A percentile compares a stretch with the other conserved stretches of the same genome.
Conservation (phyloP, 2,797 vertebrate species). For the Rhynchonycteris naso region DNA sequence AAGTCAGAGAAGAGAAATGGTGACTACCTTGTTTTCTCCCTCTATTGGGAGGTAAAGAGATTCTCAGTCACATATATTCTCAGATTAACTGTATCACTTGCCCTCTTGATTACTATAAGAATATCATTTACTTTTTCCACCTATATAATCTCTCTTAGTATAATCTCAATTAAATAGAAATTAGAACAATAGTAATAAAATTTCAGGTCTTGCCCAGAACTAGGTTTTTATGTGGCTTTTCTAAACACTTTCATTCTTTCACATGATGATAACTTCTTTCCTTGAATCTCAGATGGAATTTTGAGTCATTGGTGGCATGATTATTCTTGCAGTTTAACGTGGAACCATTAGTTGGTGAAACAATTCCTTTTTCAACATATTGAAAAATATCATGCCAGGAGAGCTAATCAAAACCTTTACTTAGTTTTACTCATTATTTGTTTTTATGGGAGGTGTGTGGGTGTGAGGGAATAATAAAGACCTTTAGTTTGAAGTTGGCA, state of each 20-base stretch:
- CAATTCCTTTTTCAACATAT: neutral
- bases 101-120: neutral
- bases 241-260: neutral
- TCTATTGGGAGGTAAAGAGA: neutral
- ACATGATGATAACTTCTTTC: neutral
- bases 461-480: neutral
- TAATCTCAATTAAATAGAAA: neutral
- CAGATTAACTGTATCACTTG: neutral
- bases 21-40: neutral
- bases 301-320: neutral
- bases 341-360: neutral
- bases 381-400: neutral
- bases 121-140: neutral
- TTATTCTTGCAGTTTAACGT: neutral
- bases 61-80: neutral
- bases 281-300: neutral
- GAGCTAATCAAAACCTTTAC: conserved; percentile 20
- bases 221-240: neutral
- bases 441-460: conserved; percentile 29
- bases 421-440: neutral
- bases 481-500: conserved; percentile 22
- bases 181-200: neutral
- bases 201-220: neutral
- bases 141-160: neutral
- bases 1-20: neutral